Base-by-base conservation (phyloP, 2,888 invertebrate species). In the Drosophila lutescens region DNA sequence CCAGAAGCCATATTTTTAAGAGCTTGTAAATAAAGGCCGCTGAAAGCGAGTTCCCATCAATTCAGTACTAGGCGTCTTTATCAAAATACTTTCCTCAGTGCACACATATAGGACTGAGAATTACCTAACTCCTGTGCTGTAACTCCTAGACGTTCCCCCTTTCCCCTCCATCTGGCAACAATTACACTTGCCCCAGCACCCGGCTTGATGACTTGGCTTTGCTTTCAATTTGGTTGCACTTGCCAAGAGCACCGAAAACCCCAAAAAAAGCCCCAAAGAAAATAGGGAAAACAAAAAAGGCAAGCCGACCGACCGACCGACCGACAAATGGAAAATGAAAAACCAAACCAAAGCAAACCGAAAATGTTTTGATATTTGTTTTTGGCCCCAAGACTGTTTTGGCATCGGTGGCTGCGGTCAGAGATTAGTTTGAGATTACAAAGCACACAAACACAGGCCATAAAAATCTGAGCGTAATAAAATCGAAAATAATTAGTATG, bases 181-280 rank as follows among this genome's bases (percentile, higher is more conserved):
- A 80, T 80, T 82, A 78, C 76, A 70, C 63, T 70, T 8, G 47
- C 47, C 47, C 47, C 41, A 46, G 44, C 66, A 34, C 65, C 46
- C 40, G 34, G 53, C 53, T 40, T 50, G 66, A 67, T 67, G 69
- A 43, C 69, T 68, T 51, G 68, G 68, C 56, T 69, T 70, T 69
- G 67, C 72, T 66, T 74, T 74, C 73, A 74, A 67, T 71, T 71
- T 53, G 74, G 74, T 34, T 74, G 74, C 74, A 74, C 66, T 69
- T 74, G 72, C 65, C 72, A 73, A 81, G 66, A 63, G 61, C 32
- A 23, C 12, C 10, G 12, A n/a, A 43, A 65, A 32, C 44, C 46
- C 36, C 32, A 30, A 62, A 61, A 61, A 61, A 47, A 17, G 32
- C 47, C 47, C 17, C 41, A 20, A 23, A 59, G 57, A 62, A 61